Percentiles rank a stretch among this genome's conserved stretches.
phyloP scores from a whole-genome alignment of 2,888 invertebrate species.

The Neoitamus cyanurus region DNA sequence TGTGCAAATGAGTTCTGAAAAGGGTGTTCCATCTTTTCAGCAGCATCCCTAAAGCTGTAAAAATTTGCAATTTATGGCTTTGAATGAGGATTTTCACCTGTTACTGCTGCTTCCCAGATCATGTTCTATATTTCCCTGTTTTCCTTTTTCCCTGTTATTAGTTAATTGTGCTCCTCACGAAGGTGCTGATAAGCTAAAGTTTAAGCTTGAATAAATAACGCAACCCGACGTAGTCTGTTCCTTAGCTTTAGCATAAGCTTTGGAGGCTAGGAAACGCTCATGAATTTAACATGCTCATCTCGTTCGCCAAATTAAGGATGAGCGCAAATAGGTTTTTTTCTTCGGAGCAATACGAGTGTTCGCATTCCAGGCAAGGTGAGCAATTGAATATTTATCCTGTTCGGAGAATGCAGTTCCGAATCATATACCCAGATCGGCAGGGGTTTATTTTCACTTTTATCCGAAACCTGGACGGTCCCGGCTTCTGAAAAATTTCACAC shows the following conservation, averaged over 20 bases:
- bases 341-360: not conserved
- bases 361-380: not conserved
- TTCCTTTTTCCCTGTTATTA: not conserved
- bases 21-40: conserved; percentile 7
- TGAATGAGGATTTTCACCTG: conserved; percentile 24
- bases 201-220: not conserved
- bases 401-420: not conserved
- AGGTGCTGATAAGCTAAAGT: conserved; percentile 1
- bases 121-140: not conserved
- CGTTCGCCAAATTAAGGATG: not conserved
- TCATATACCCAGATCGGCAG: not conserved
- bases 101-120: not conserved
- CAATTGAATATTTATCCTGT: not conserved
- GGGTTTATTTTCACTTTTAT: not conserved
- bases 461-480: not conserved
- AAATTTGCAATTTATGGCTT: conserved; percentile 28
- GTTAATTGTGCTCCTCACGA: not conserved
- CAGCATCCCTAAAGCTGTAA: conserved; percentile 25
- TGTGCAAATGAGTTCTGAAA: conserved; percentile 35
- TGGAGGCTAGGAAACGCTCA: not conserved
- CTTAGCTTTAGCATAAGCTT: not conserved
- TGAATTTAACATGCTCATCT: not conserved
- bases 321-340: not conserved
- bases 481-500: not conserved
- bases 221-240: not conserved